Conservation (phyloP, 1,140 invertebrate genomes). For the Trichogramma pretiosum region DNA sequence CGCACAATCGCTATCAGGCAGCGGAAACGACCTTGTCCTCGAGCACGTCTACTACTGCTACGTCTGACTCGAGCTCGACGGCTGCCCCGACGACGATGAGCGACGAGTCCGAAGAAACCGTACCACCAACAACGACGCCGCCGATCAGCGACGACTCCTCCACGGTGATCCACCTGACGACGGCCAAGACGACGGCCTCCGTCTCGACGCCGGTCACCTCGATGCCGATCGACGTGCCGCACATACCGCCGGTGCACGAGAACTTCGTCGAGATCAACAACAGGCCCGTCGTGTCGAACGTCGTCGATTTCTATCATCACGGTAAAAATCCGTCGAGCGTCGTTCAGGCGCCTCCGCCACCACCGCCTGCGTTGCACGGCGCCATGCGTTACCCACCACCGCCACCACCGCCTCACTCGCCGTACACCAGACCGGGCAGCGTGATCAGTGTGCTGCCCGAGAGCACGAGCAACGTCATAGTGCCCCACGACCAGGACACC, state of each 20-base stretch:
- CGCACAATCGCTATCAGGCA: background rate
- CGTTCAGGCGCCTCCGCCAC: no score
- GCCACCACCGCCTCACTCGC: background rate
- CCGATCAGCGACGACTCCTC: background rate
- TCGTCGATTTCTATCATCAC: slow-evolving; percentile 1
- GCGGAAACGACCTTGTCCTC: background rate
- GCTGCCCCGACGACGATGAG: background rate
- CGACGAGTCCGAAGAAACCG: background rate
- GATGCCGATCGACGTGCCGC: slow-evolving; percentile 25
- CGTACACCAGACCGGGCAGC: slow-evolving; percentile 19
- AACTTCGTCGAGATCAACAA: slow-evolving; percentile 21
- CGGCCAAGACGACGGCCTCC: background rate
- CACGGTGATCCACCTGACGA: slow-evolving; percentile 1
- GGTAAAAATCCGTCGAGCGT: background rate
- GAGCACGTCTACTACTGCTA: slow-evolving; percentile 9
- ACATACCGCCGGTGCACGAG: slow-evolving; percentile 16
- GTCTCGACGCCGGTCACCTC: slow-evolving; percentile 24
- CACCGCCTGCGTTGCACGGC: no score
- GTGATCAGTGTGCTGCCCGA: slow-evolving; percentile 31
- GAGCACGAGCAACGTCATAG: slow-evolving; percentile 54
- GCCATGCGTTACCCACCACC: slow-evolving; percentile 6
- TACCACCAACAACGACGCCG: background rate
- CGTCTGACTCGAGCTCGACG: background rate
- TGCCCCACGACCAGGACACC: slow-evolving; percentile 54
- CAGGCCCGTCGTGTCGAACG: slow-evolving; percentile 9